Percentiles rank a stretch among this genome's conserved stretches.
These are phyloP conservation scores for Acronicta aceris DNA, from an alignment of 2,888 invertebrate species.

Conservation along the genomic window DNA sequence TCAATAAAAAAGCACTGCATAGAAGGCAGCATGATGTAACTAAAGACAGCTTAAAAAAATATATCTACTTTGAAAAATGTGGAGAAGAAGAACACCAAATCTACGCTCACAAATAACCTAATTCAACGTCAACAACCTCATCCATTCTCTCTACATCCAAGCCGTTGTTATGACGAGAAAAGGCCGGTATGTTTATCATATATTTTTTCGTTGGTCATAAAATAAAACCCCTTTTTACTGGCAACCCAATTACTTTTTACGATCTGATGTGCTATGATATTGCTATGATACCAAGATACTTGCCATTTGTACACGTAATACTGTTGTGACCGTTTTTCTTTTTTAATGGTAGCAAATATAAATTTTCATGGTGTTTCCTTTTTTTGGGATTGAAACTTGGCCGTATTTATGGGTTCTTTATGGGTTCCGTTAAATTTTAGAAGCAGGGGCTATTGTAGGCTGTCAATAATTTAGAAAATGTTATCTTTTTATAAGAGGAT, in stretches of 20 bases:
- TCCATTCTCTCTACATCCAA: conserved; percentile 58
- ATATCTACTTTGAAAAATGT: too few species aligned
- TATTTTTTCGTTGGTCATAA: conserved; percentile 81
- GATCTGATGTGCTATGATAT: conserved; percentile 82
- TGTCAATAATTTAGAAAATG: conserved; percentile 25
- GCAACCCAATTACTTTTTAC: conserved; percentile 88
- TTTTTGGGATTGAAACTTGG: conserved; percentile 57
- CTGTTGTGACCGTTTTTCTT: conserved; percentile 62
- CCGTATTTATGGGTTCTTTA: conserved; percentile 36
- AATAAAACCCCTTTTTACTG: conserved; percentile 87
- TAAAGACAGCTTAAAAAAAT: too few species aligned
- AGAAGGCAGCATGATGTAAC: too few species aligned
- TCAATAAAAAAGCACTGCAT: too few species aligned
- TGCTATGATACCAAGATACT: conserved; percentile 78
- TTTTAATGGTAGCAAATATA: conserved; percentile 60
- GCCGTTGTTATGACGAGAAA: conserved; percentile 69
- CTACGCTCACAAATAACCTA: conserved; percentile 25
- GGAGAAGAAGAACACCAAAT: too few species aligned
- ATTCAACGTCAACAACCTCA: conserved; percentile 37
- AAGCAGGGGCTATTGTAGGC: conserved; percentile 23
- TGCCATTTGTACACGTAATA: conserved; percentile 72
- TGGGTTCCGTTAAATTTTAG: conserved; percentile 19
- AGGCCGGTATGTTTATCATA: conserved; percentile 83
- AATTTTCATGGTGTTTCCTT: conserved; percentile 63
- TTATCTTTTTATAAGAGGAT: neutral